phyloP scores from a whole-genome alignment of 2,113 vertebrate genomes.

The Nothocercus nigrocapillus region DNA sequence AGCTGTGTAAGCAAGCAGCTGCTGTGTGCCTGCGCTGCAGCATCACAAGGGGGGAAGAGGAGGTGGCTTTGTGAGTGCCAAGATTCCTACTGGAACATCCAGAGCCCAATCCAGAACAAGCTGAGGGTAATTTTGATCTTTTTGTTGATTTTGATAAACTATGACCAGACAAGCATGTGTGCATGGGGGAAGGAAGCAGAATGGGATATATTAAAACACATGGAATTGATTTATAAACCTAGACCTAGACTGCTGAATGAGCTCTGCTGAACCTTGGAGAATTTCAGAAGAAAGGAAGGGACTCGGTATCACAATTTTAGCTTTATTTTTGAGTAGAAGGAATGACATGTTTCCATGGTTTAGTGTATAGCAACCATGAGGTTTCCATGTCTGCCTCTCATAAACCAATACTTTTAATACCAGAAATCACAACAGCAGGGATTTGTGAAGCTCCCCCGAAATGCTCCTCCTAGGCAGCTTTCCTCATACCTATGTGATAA shows the following conservation, averaged over 20 bases:
- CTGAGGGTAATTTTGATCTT: not conserved
- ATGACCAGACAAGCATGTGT: not conserved
- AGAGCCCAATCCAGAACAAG: not conserved
- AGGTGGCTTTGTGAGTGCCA: not conserved
- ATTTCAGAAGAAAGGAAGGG: not conserved
- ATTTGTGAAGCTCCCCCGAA: not conserved
- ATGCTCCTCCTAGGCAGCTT: constrained; percentile 16
- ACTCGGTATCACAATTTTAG: rapidly evolving
- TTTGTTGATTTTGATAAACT: not conserved
- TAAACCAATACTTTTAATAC: not conserved
- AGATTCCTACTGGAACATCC: not conserved
- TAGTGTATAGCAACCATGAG: not conserved
- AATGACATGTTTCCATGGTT: not conserved
- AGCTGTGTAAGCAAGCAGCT: not conserved
- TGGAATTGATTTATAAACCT: not conserved
- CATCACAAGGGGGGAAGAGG: not conserved
- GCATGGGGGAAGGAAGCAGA: not conserved
- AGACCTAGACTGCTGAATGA: not conserved
- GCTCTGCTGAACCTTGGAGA: not conserved
- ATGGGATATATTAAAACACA: not conserved
- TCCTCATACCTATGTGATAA: constrained; percentile 31
- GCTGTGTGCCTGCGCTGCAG: not conserved
- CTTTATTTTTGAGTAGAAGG: not conserved
- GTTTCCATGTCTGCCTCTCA: not conserved
- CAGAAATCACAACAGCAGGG: not conserved